Evolutionary conservation across 2,888 invertebrate species (phyloP), one percentile per base, ranked within the genome.

Genomic region (Tanytarsus gracilentus): DNA sequence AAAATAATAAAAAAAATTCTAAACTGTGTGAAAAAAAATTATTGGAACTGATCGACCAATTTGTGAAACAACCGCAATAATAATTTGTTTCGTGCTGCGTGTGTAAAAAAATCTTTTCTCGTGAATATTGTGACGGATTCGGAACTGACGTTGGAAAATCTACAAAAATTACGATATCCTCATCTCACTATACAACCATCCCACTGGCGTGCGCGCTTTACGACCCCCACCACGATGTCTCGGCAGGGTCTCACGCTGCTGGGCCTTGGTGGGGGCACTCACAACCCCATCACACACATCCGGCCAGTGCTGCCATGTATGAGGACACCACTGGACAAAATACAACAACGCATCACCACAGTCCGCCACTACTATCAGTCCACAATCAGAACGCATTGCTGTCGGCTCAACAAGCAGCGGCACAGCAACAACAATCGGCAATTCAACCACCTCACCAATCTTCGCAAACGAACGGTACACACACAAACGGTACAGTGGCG

Each of bases 221-320:
- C 75, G 74, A 75, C 74, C 74, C 74, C 75, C 74, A 75, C 74
- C 74, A 75, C 73, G 74, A 74, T 74, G 75, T 75, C 74, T 72
- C 74, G 75, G 74, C 74, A 74, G 74, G 74, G 74, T 73, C 74
- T 73, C 74, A 74, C 75, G 74, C 72, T 72, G 70, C 74, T 74
- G 74, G 74, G 75, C 75, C 74, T 75, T 70, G 72, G 69, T 74
- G 75, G 75, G 74, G 74, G 74, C 73, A 73, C 72, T 75, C 78
- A 76, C 76, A 77, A 73, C 72, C 70, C 55, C 70, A 75, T 73
- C 76, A 75, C 71, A 74, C 73, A 75, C 76, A 72, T 73, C 75
- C 75, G 69, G 72, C 78, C 74, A 79, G 78, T 76, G 76, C 75
- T 74, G 74, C 75, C 77, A 75, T 78, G 78, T 79, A 79, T 72